These are phyloP conservation scores for Polypterus bichir DNA, from an alignment of 2,113 vertebrate species.

Conservation along the genomic window DNA sequence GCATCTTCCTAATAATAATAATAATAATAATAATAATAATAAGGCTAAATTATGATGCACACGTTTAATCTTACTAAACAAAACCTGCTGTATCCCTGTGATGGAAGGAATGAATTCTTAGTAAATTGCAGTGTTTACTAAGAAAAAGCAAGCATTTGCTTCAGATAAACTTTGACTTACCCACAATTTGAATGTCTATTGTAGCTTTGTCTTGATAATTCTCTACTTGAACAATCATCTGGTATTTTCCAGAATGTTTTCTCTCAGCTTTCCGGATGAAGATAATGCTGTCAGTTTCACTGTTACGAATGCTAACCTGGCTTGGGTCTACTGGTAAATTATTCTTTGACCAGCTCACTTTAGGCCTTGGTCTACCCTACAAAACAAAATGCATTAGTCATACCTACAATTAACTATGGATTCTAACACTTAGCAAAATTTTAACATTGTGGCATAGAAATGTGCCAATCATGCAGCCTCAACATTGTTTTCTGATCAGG, in stretches of 20 bases:
- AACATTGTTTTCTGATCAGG: too few species aligned
- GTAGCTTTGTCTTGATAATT: slow-evolving; percentile 69
- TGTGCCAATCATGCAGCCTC: too few species aligned
- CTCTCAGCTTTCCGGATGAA: slow-evolving; percentile 92
- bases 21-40: too few species aligned
- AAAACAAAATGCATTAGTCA: slow-evolving; percentile 5
- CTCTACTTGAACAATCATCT: slow-evolving; percentile 83
- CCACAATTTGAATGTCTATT: slow-evolving; percentile 84
- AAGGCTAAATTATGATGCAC: too few species aligned
- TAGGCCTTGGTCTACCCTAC: slow-evolving; percentile 85
- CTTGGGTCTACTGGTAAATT: slow-evolving; percentile 66
- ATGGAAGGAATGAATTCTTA: too few species aligned
- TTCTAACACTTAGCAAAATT: too few species aligned
- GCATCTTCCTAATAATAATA: too few species aligned
- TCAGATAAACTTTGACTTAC: slow-evolving; percentile 42
- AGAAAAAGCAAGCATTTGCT: too few species aligned
- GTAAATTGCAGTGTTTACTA: too few species aligned
- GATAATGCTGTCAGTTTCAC: slow-evolving; percentile 85
- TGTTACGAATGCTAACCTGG: slow-evolving; percentile 89
- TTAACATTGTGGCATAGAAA: too few species aligned
- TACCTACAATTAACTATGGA: background rate
- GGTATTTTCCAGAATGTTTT: slow-evolving; percentile 84
- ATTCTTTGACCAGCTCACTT: slow-evolving; percentile 82
- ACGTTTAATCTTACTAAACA: too few species aligned
- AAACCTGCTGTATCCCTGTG: too few species aligned